These are phyloP conservation scores for Elmis aenea DNA, from an alignment of 2,888 invertebrate species.

Conservation along the genomic window DNA sequence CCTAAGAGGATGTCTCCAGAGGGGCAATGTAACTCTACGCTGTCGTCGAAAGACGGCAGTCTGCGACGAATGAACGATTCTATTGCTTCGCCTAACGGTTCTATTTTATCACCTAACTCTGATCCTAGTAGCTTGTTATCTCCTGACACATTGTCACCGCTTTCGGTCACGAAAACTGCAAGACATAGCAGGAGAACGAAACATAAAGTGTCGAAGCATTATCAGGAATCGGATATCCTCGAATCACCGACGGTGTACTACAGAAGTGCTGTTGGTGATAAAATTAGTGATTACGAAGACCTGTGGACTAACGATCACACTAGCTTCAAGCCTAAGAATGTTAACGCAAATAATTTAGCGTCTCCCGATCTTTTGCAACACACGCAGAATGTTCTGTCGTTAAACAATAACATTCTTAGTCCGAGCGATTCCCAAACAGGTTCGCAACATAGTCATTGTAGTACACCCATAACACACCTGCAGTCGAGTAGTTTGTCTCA, in stretches of 20 bases:
- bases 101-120: slow-evolving; percentile 45
- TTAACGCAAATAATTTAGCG: slow-evolving; percentile 33
- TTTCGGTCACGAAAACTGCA: slow-evolving; percentile 53
- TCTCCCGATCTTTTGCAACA: slow-evolving; percentile 43
- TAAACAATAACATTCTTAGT: slow-evolving; percentile 51
- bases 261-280: slow-evolving; percentile 82
- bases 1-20: slow-evolving; percentile 69
- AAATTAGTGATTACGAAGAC: slow-evolving; percentile 93
- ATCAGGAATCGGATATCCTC: slow-evolving; percentile 76
- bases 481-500: slow-evolving; percentile 27
- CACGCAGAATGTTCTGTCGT: slow-evolving; percentile 55
- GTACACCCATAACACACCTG: slow-evolving; percentile 34
- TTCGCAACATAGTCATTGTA: slow-evolving; percentile 34
- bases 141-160: slow-evolving; percentile 44
- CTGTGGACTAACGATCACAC: slow-evolving; percentile 65
- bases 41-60: slow-evolving; percentile 62
- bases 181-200: slow-evolving; percentile 53
- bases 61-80: slow-evolving; percentile 52
- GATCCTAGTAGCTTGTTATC: slow-evolving; percentile 47
- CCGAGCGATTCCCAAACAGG: slow-evolving; percentile 37
- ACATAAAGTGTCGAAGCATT: slow-evolving; percentile 66
- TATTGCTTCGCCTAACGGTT: slow-evolving; percentile 37
- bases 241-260: slow-evolving; percentile 80
- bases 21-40: slow-evolving; percentile 59
- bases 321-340: slow-evolving; percentile 27